A percentile compares a stretch with the other conserved stretches of the same genome.
These are phyloP conservation scores for Aplochiton taeniatus DNA, from an alignment of 2,797 vertebrate species.

Conservation along the genomic window DNA sequence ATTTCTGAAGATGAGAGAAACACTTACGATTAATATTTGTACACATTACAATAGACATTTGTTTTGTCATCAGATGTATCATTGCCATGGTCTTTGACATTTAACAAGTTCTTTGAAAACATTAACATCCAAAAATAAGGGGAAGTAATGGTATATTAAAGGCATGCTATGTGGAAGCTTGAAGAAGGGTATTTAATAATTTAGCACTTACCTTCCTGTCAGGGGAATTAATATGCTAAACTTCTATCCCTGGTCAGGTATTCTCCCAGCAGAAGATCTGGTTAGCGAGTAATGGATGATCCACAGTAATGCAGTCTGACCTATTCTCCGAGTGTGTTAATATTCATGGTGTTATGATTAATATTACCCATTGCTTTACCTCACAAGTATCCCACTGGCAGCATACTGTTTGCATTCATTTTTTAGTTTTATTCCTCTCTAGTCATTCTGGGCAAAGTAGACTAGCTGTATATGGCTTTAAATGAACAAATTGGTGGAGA, in stretches of 20 bases:
- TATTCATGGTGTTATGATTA: conserved; percentile 76
- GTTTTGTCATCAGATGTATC: too few relatives aligned
- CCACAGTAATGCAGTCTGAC: conserved; percentile 58
- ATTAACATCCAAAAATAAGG: conserved; percentile 4
- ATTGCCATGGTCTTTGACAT: too few relatives aligned
- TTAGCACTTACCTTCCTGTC: conserved; percentile 50
- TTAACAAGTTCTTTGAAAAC: too few relatives aligned
- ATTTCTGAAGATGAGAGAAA: too few relatives aligned
- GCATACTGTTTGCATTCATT: conserved; percentile 46
- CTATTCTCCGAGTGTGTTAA: conserved; percentile 69
- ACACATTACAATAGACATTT: too few relatives aligned
- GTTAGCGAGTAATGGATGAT: conserved; percentile 72
- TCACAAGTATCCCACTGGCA: conserved; percentile 55
- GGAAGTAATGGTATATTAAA: conserved; percentile 30
- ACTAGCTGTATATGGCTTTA: conserved; percentile 61
- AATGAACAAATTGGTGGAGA: conserved; percentile 63
- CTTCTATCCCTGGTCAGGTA: conserved; percentile 60
- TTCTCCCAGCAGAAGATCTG: conserved; percentile 61
- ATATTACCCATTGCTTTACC: conserved; percentile 65
- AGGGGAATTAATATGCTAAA: conserved; percentile 68
- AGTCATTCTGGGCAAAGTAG: conserved; percentile 57
- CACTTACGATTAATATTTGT: too few relatives aligned
- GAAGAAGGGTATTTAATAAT: conserved; percentile 58
- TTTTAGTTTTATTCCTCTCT: conserved; percentile 53
- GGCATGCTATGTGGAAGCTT: conserved; percentile 34